Evolutionary conservation across 2,113 vertebrate species (phyloP).

Genomic region (Phrynocephalus versicolor): DNA sequence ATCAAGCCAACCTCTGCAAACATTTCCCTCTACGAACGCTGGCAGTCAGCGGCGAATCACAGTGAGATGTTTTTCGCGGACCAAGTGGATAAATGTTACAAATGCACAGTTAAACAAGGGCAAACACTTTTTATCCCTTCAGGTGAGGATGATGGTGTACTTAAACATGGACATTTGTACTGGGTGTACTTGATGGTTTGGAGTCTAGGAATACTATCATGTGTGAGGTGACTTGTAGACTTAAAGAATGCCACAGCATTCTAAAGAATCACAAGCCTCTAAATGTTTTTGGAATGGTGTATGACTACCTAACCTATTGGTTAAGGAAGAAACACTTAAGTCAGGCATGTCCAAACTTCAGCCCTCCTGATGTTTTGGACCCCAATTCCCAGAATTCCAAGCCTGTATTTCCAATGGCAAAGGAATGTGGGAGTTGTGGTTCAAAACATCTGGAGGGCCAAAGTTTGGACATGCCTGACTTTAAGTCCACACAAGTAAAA

Average conservation of each 20-base stretch:
- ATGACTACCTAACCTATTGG: not conserved
- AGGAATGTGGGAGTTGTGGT: too few species aligned
- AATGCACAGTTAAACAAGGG: conserved; percentile 94
- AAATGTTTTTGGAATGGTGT: not conserved
- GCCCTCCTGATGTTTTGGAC: too few species aligned
- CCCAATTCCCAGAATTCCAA: too few species aligned
- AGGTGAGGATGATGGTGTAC: conserved; percentile 75
- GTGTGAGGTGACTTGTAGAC: not conserved
- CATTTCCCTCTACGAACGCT: conserved; percentile 95
- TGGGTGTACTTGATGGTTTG: not conserved
- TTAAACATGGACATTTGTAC: not conserved
- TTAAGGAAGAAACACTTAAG: too few species aligned
- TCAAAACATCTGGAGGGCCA: too few species aligned
- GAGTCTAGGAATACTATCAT: not conserved
- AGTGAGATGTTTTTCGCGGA: conserved; percentile 99
- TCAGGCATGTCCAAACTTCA: too few species aligned
- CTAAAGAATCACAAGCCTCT: not conserved
- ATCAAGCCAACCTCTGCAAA: conserved; percentile 97
- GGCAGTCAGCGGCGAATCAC: conserved; percentile 96
- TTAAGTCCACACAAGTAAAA: too few species aligned
- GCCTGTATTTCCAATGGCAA: too few species aligned
- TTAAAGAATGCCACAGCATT: not conserved
- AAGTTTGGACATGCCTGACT: too few species aligned
- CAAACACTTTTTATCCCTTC: conserved; percentile 97
- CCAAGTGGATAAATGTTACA: conserved; percentile 99